phyloP scores from a whole-genome alignment of 2,113 vertebrate species.

The Lates calcarifer region DNA sequence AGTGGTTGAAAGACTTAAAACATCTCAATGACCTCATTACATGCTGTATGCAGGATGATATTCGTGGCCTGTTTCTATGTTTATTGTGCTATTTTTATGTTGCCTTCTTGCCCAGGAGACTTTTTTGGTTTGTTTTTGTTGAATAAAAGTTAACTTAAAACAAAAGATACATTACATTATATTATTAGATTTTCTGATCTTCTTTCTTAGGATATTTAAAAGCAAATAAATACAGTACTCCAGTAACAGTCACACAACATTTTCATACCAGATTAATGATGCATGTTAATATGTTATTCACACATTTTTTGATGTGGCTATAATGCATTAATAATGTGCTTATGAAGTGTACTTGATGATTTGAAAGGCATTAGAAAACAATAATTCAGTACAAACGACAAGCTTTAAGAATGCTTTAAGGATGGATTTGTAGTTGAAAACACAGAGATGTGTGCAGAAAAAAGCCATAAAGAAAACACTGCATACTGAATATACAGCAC shows the following conservation, averaged over 20 bases:
- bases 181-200: not conserved
- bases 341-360: not conserved
- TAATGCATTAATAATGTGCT: not conserved
- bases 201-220: not conserved
- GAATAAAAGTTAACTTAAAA: not conserved
- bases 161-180: not conserved
- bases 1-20: not conserved
- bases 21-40: too few species aligned
- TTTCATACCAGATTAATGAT: not conserved
- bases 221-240: not conserved
- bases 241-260: not conserved
- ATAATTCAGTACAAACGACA: not conserved
- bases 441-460: not conserved
- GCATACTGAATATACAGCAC: too few species aligned
- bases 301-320: not conserved
- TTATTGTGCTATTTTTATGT: not conserved
- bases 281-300: not conserved
- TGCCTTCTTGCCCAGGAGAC: too few species aligned
- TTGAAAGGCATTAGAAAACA: too few species aligned
- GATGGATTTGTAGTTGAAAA: not conserved
- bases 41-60: not conserved
- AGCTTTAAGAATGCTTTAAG: not conserved
- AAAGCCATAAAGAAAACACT: not conserved
- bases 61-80: not conserved
- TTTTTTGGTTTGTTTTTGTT: too few species aligned